Conservation (phyloP, 2,113 vertebrate genomes). For the Lichenostomus cassidix region DNA sequence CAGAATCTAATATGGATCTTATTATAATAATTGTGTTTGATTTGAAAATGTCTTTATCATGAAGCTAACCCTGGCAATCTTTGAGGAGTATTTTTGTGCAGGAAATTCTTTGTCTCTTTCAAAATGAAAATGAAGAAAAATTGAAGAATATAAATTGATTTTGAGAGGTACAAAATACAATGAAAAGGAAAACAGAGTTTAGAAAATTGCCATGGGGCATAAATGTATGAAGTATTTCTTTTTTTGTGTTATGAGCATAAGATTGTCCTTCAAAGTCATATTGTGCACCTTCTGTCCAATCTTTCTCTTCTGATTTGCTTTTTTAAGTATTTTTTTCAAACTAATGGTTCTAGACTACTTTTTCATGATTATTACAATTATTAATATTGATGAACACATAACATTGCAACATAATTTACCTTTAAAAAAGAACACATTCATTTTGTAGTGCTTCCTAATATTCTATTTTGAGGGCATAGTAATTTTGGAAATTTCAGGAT, state of each 20-base stretch:
- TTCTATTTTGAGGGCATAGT: not conserved
- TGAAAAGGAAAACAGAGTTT: not conserved
- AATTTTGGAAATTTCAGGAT: not conserved
- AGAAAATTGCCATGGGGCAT: not conserved
- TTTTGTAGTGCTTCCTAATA: not conserved
- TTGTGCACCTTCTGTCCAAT: accelerated
- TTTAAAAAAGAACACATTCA: not conserved
- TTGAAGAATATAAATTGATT: not conserved
- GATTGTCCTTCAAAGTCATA: not conserved
- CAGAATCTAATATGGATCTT: not conserved
- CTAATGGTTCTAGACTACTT: not conserved
- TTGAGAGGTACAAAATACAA: not conserved
- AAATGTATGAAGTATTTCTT: not conserved
- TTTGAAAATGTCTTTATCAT: not conserved
- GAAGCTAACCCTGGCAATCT: not conserved
- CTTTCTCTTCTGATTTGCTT: not conserved
- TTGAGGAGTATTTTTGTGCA: not conserved
- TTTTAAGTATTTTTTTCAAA: not conserved
- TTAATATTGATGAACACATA: not conserved
- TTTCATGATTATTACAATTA: not conserved
- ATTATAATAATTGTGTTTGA: not conserved
- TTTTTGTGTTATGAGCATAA: not conserved
- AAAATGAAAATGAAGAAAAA: not conserved
- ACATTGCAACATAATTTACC: not conserved
- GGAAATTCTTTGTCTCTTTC: not conserved